phyloP scores from a whole-genome alignment of 2,113 vertebrate species.

The Aepyceros melampus region DNA sequence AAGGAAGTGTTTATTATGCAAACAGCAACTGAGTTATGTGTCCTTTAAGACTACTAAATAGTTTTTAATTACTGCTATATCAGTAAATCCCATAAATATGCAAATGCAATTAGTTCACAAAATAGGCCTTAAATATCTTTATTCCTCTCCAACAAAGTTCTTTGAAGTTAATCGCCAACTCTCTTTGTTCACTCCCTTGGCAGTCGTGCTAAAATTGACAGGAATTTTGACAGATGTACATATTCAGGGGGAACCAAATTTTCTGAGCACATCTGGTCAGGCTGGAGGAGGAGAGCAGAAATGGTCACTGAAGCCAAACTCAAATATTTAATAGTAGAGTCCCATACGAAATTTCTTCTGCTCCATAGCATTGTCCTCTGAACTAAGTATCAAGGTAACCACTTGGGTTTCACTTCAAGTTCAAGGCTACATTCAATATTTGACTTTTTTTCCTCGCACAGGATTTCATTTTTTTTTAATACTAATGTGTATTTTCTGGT shows the following conservation, averaged over 20 bases:
- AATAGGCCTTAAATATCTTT: conserved; percentile 81
- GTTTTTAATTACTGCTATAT: conserved; percentile 83
- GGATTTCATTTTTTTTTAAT: background rate
- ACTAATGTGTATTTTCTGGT: background rate
- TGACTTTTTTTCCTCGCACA: background rate
- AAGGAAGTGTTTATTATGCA: conserved; percentile 80
- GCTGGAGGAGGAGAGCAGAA: background rate
- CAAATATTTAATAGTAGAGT: background rate
- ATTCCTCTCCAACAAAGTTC: conserved; percentile 80
- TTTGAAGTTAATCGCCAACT: conserved; percentile 79
- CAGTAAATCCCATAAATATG: conserved; percentile 83
- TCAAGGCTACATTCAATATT: background rate
- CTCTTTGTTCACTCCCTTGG: conserved; percentile 73
- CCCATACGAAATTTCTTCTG: background rate
- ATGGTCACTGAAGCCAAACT: background rate
- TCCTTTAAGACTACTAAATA: conserved; percentile 83
- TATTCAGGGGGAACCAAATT: conserved; percentile 56
- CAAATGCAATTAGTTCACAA: conserved; percentile 82
- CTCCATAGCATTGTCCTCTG: background rate
- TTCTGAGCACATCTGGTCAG: conserved; percentile 73
- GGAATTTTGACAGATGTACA: conserved; percentile 76
- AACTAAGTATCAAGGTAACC: background rate
- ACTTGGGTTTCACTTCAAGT: background rate
- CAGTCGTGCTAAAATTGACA: conserved; percentile 67
- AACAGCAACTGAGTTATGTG: conserved; percentile 81